These are phyloP conservation scores for Artibeus jamaicensis DNA, from an alignment of 2,797 vertebrate species.

Conservation along the genomic window DNA sequence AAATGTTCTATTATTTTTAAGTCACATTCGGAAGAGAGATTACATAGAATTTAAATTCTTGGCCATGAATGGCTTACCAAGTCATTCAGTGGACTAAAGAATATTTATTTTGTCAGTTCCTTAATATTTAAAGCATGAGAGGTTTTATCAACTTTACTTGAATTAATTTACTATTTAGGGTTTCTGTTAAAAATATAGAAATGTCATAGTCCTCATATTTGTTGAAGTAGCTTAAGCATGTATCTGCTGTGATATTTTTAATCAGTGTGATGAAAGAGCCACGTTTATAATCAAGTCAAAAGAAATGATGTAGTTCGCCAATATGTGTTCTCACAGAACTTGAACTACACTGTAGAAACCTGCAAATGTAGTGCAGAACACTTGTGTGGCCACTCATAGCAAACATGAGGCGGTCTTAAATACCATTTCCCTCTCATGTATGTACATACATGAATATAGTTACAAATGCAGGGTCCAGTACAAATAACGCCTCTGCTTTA, in stretches of 20 bases:
- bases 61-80: not conserved
- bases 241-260: not conserved
- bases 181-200: not conserved
- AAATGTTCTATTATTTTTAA: not conserved
- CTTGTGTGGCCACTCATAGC: not conserved
- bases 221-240: not conserved
- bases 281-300: not conserved
- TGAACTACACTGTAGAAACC: not conserved
- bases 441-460: not conserved
- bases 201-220: not conserved
- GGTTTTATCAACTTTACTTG: not conserved
- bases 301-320: not conserved
- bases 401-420: not conserved
- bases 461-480: not conserved
- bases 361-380: not conserved
- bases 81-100: not conserved
- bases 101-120: not conserved
- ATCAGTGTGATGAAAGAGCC: not conserved
- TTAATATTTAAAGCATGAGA: not conserved
- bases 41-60: not conserved
- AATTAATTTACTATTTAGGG: not conserved
- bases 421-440: not conserved
- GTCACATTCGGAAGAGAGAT: not conserved
- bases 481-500: too few species aligned
- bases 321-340: not conserved